These are phyloP conservation scores for Phoxinus dragarum DNA, from an alignment of 2,797 vertebrate genomes.

Conservation along the genomic window DNA sequence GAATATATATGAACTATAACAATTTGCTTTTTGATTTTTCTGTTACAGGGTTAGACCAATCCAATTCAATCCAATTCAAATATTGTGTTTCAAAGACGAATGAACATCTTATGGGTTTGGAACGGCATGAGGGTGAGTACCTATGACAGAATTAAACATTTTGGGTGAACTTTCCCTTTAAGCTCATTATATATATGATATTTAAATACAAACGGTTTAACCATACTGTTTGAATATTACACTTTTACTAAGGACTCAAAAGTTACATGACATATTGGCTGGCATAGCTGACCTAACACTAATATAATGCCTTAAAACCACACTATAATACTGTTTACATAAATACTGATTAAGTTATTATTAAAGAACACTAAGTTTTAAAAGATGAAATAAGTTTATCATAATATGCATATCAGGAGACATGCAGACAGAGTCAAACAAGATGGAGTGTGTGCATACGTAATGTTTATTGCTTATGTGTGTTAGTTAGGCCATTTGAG, in stretches of 20 bases:
- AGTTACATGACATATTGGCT: background rate
- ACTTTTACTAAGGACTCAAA: too few relatives aligned
- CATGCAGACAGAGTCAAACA: background rate
- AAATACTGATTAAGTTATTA: background rate
- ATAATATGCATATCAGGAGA: background rate
- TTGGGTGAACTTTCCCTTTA: background rate
- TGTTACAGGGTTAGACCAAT: background rate
- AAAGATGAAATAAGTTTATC: background rate
- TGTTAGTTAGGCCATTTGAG: slow-evolving; percentile 18
- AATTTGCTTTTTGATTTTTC: background rate
- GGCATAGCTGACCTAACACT: background rate
- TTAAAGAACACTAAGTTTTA: background rate
- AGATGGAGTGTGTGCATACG: background rate
- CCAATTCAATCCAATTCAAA: too few relatives aligned
- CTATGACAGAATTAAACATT: background rate
- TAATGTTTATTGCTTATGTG: background rate
- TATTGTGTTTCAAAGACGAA: background rate
- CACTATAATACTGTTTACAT: background rate
- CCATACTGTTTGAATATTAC: background rate
- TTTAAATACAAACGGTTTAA: background rate
- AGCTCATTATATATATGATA: background rate
- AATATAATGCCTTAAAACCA: background rate
- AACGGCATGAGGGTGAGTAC: background rate
- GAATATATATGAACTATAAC: background rate
- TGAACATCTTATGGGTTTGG: background rate